Percentiles rank a stretch among this genome's conserved stretches.
Evolutionary conservation across 2,797 vertebrate species (phyloP).

Genomic region (Amazonetta brasiliensis): DNA sequence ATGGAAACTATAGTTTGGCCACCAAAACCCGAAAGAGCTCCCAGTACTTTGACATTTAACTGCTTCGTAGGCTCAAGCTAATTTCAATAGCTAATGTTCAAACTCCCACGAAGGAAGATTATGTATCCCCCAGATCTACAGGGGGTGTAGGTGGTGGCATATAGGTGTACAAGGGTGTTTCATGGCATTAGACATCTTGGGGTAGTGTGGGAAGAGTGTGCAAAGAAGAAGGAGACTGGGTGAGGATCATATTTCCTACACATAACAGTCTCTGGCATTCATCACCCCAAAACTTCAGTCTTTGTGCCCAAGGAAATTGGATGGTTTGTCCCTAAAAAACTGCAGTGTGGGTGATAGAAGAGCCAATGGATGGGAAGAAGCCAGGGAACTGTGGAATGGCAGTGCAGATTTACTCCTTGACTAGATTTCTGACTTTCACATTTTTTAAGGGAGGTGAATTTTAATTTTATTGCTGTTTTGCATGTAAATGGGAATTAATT

Average conservation of each 20-base stretch:
- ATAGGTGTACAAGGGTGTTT: not conserved
- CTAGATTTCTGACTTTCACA: not conserved
- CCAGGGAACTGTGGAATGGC: not conserved
- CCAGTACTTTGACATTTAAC: not conserved
- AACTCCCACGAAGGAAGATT: not conserved
- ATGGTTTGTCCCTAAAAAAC: not conserved
- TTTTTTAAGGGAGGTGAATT: not conserved
- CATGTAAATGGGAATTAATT: not conserved
- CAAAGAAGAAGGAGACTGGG: not conserved
- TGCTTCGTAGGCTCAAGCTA: not conserved
- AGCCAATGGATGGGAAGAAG: not conserved
- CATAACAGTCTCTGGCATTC: not conserved
- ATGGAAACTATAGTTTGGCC: not conserved
- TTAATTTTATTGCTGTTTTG: not conserved
- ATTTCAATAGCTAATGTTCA: not conserved
- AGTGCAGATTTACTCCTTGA: not conserved
- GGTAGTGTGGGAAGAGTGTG: not conserved
- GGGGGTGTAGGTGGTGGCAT: not conserved
- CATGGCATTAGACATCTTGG: not conserved
- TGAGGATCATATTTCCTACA: not conserved
- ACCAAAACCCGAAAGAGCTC: not conserved
- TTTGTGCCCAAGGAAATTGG: not conserved
- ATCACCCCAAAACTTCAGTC: not conserved
- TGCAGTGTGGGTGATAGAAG: not conserved
- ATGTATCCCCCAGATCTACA: not conserved